phyloP scores from a whole-genome alignment of 2,797 vertebrate genomes.

The Manis javanica region DNA sequence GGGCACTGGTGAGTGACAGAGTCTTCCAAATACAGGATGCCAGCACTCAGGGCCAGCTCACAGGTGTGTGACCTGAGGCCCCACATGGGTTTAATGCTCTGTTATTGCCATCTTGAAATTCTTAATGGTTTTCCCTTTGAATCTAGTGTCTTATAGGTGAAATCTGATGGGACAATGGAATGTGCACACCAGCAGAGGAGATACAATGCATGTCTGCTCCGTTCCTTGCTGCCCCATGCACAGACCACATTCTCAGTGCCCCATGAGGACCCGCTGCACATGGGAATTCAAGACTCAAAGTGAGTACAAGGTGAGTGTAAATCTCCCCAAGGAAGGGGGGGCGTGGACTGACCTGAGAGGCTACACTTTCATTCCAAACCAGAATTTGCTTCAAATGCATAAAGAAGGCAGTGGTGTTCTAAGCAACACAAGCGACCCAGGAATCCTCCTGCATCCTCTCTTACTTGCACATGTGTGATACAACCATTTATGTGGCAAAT shows the following conservation, averaged over 20 bases:
- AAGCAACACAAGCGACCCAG: background rate
- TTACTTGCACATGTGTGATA: background rate
- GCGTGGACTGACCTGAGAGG: background rate
- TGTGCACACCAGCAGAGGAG: background rate
- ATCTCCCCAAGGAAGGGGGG: background rate
- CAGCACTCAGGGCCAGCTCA: background rate
- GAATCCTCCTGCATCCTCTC: background rate
- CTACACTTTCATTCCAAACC: background rate
- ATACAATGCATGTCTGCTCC: accelerated
- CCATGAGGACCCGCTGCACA: accelerated
- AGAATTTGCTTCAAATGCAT: background rate
- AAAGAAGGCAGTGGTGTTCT: background rate
- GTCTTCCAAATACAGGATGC: background rate
- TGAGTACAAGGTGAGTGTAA: background rate
- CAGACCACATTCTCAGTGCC: accelerated
- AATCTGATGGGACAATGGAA: background rate
- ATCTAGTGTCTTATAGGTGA: background rate
- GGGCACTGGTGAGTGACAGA: background rate
- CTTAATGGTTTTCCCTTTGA: background rate
- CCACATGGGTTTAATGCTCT: background rate
- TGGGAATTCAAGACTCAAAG: background rate
- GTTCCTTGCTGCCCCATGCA: background rate
- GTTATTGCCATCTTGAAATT: background rate
- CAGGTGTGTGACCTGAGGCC: accelerated
- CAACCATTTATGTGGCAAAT: background rate